Evolutionary conservation across 2,797 vertebrate genomes (phyloP).

Genomic region (Falco concolor): DNA sequence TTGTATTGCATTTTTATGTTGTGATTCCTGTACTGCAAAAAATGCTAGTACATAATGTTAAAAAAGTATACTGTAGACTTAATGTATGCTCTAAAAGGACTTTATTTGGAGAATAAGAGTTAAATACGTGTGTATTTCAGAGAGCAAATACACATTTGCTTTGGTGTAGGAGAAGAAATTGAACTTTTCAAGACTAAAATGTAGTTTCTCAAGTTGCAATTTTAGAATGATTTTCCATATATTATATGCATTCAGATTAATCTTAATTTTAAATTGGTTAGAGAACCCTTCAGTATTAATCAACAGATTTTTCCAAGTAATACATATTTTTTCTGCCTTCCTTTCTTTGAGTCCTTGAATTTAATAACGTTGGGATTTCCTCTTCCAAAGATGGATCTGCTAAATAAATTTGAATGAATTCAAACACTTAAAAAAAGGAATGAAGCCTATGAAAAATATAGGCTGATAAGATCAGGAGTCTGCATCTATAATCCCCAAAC

Average conservation of each 20-base stretch:
- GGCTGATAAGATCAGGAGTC: background rate
- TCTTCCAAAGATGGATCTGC: constrained; percentile 4
- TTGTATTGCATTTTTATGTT: background rate
- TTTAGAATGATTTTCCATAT: constrained; percentile 21
- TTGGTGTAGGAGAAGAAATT: background rate
- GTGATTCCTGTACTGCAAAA: background rate
- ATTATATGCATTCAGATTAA: background rate
- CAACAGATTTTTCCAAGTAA: constrained; percentile 25
- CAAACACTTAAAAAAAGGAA: background rate
- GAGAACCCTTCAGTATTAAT: constrained; percentile 25
- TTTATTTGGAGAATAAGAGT: background rate
- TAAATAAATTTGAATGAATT: constrained; percentile 25
- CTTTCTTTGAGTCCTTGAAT: constrained; percentile 1
- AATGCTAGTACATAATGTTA: background rate
- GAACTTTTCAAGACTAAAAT: constrained; percentile 2
- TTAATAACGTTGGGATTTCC: constrained; percentile 51
- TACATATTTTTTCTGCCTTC: background rate
- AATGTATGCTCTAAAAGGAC: background rate
- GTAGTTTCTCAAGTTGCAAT: background rate
- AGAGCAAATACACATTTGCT: background rate
- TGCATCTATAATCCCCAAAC: background rate
- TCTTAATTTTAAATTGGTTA: constrained; percentile 28
- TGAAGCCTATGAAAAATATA: background rate
- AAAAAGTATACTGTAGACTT: background rate
- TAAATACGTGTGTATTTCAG: background rate